These are phyloP conservation scores for Myotis daubentonii DNA, from an alignment of 2,797 vertebrate species.

Conservation along the genomic window DNA sequence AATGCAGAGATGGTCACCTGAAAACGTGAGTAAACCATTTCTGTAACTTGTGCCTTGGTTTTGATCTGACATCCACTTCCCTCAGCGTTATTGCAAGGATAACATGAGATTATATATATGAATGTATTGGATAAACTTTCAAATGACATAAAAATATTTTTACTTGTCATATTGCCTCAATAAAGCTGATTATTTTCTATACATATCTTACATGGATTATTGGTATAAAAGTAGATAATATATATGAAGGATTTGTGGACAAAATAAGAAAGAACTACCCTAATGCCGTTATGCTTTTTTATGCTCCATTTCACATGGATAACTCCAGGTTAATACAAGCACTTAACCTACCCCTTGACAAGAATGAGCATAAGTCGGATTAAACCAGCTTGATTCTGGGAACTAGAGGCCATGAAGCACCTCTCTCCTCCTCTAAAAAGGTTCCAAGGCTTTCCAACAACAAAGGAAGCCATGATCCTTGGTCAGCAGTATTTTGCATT, in stretches of 20 bases:
- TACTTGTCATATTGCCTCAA: neutral
- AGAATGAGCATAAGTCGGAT: neutral
- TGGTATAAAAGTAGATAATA: neutral
- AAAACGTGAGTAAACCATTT: neutral
- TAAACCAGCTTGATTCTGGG: neutral
- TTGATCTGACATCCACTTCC: neutral
- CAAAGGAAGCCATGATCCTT: conserved; percentile 18
- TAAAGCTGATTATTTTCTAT: neutral
- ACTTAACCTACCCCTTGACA: conserved; percentile 1
- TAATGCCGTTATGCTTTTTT: neutral
- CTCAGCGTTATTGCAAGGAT: neutral
- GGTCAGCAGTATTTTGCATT: neutral
- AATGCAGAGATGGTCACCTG: neutral
- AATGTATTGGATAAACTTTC: neutral
- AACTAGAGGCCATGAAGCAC: neutral
- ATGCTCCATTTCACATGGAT: neutral
- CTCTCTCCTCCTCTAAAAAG: neutral
- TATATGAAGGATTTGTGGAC: neutral
- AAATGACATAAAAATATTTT: conserved; percentile 33
- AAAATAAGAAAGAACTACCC: neutral
- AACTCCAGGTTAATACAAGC: neutral
- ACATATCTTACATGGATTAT: neutral
- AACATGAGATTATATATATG: neutral
- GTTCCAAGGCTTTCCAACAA: conserved; percentile 30
- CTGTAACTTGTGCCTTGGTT: neutral